Conservation (phyloP, 35 echinoderm and acorn worm genomes). For the Amphiura filiformis region DNA sequence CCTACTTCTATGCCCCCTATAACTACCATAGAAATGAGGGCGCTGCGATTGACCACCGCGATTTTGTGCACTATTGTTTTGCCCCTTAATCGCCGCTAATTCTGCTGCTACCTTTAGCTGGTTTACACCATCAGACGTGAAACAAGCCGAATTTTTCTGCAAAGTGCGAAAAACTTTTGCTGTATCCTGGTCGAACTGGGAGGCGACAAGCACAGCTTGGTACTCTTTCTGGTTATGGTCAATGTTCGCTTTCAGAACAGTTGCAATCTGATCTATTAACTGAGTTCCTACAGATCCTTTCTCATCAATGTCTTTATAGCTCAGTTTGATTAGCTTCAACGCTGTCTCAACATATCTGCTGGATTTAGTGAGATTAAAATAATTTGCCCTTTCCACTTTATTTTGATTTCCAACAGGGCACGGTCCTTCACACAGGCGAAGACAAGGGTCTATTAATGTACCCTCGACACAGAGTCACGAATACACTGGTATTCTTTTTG, state of each 20-base stretch:
- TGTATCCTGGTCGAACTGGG: neutral
- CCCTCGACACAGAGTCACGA: neutral
- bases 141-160: slow-evolving; percentile 10
- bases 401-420: slow-evolving; percentile 4
- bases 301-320: neutral
- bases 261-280: neutral
- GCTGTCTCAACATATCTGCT: neutral
- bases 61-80: slow-evolving; percentile 7
- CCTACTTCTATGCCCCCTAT: neutral
- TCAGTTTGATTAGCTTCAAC: neutral
- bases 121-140: neutral
- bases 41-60: neutral
- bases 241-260: slow-evolving; percentile 11
- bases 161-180: slow-evolving; percentile 3
- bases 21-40: neutral
- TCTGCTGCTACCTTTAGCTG: neutral
- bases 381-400: neutral
- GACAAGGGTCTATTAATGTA: neutral
- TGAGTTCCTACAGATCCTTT: neutral
- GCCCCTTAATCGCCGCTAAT: slow-evolving; percentile 14
- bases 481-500: neutral
- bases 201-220: slow-evolving; percentile 3
- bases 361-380: neutral
- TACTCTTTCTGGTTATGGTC: slow-evolving; percentile 32
- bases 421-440: neutral